A percentile compares a stretch with the other conserved stretches of the same genome.
Evolutionary conservation across 2,113 vertebrate genomes (phyloP).

Genomic region (Gobius niger): DNA sequence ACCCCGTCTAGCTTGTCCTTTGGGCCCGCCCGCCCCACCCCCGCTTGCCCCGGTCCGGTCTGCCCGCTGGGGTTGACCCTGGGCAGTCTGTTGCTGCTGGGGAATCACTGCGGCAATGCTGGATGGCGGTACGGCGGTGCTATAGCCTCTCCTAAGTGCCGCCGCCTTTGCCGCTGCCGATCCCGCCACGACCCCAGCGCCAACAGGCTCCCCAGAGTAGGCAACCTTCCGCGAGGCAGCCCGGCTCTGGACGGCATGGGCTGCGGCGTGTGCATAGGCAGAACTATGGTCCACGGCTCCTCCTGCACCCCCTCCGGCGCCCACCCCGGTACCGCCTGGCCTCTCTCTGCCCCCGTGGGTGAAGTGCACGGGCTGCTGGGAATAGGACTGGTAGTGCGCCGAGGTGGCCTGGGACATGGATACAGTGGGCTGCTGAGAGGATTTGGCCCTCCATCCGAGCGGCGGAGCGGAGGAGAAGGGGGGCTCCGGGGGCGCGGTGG

Average conservation of each 20-base stretch:
- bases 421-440: conserved; percentile 78
- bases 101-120: conserved; percentile 75
- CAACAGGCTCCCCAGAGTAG: conserved; percentile 71
- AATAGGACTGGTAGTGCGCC: conserved; percentile 80
- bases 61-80: conserved; percentile 69
- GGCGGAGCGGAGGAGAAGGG: conserved; percentile 86
- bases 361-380: conserved; percentile 66
- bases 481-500: conserved; percentile 87
- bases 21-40: conserved; percentile 66
- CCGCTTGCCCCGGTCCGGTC: conserved; percentile 65
- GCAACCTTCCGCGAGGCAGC: conserved; percentile 76
- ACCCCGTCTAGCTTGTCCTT: conserved; percentile 77
- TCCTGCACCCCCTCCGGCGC: conserved; percentile 19
- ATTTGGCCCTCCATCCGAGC: conserved; percentile 74
- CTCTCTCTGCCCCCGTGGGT: conserved; percentile 71
- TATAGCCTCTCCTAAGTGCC: conserved; percentile 77
- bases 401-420: conserved; percentile 76
- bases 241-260: conserved; percentile 71
- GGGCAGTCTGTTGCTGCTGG: conserved; percentile 74
- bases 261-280: conserved; percentile 69
- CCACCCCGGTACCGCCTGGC: conserved; percentile 52
- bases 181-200: conserved; percentile 44
- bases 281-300: conserved; percentile 59
- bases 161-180: conserved; percentile 66
- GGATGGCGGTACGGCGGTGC: conserved; percentile 71